Base-by-base conservation (phyloP, 2,797 vertebrate species). In the Propithecus deckenii region DNA sequence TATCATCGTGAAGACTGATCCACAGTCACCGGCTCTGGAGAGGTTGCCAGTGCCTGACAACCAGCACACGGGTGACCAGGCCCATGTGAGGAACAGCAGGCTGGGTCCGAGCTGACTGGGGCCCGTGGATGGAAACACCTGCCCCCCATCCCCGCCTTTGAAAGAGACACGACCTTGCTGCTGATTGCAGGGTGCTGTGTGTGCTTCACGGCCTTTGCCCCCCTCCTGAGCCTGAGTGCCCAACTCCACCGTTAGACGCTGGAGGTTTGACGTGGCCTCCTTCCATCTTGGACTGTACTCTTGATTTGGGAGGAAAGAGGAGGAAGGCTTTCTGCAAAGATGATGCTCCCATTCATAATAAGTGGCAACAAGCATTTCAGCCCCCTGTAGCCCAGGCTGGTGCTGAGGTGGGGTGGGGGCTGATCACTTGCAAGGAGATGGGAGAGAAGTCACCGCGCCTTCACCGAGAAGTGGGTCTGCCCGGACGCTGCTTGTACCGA, bases 31-130 rank as follows among this genome's bases (percentile, higher is more conserved):
- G 18, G 59, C 72, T 65, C 57, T 13, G 32, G 69, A 91, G 72
- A 93, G 83, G 63, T 52, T 59, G 52, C 86, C 57, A 8, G 9
- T n/a, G 79, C 0, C n/a, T 8, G 18, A 41, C 22, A 43, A 75
- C 63, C 75, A 76, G 91, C 63, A 57, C 85, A 83, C 23, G 3
- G 41, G 57, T 89, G 79, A 91, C n/a, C 67, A 78, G 94, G 91
- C 94, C 86, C 65, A 25, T 95, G 86, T 55, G 32, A 95, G 96
- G 95, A 96, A 94, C 50, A 78, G 91, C 92, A 91, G 92, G 67
- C 86, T 72, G 94, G 92, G 91, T 87, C 94, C 38, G 7, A 89
- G 88, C 86, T 95, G 76, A 86, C 61, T 79, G 95, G 94, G 41
- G 84, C 91, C 94, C 91, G 67, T 38, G 65, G 83, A 79, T 87